Evolutionary conservation across 2,888 invertebrate species (phyloP), one percentile per base, ranked within the genome.

Genomic region (Cataglyphis rosenhaueri): DNA sequence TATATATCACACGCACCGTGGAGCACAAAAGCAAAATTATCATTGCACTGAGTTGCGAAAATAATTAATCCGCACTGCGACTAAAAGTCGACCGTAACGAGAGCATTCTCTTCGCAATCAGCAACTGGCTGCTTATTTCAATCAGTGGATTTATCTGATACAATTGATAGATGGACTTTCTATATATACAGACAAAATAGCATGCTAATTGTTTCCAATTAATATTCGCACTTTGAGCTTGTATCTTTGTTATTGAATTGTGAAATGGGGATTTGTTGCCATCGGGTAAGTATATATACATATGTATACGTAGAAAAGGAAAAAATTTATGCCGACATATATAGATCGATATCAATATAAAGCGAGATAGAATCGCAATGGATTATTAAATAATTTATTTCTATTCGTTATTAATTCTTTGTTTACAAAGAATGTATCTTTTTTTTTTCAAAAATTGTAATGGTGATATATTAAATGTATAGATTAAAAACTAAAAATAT

Each of bases 171-270:
- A 41, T 9, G 32, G 44, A 18, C 18, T 78, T 78, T 18, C 44
- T 32, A 25, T 44, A 12, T 78, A 29, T 70, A 5, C 25, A 68
- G 35, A 48, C 64, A 83, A 70, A 85, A 79, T 74, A 82, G 85
- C 84, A 84, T 83, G 81, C 78, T 88, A 89, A 89, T 89, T 87
- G 86, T 88, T 81, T 70, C 82, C 85, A 87, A 89, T 89, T 89
- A 89, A 88, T 89, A 55, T 85, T 83, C 61, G 74, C 41, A 66
- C 55, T 70, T 71, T 29, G n/a, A 68, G 52, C 71, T 83, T 78
- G 76, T 65, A 44, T 70, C 59, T 62, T 71, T 83, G 82, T 81
- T 71, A 79, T 64, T 62, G 48, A 70, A 70, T 21, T 52, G 25
- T 52, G 81, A 85, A 78, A 82, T 62, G 76, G 41, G 12, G 25